Evolutionary conservation across 2,113 vertebrate species (phyloP).

Genomic region (Sterna hirundo): DNA sequence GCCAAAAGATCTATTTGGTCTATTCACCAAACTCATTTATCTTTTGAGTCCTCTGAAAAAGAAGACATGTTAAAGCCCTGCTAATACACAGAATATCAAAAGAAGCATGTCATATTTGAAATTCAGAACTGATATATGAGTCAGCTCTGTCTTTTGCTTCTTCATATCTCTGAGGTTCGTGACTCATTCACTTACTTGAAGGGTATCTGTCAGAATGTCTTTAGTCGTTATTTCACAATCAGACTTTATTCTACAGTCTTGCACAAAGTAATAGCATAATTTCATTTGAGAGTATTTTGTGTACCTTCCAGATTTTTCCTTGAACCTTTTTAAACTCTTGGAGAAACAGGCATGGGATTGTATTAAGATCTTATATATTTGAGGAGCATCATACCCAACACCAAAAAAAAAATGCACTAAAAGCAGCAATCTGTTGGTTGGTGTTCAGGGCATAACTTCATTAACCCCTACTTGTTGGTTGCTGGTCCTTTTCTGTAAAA

Average conservation of each 20-base stretch:
- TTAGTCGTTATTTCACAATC: background rate
- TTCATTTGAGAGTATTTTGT: background rate
- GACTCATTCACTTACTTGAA: conserved; percentile 5
- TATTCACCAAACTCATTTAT: background rate
- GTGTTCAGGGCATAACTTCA: background rate
- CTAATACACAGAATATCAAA: background rate
- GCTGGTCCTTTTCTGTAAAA: background rate
- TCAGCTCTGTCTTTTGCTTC: conserved; percentile 10
- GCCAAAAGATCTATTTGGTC: background rate
- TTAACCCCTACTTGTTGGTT: background rate
- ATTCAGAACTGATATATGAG: background rate
- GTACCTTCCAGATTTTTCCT: background rate
- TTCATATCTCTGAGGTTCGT: background rate
- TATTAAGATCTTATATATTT: background rate
- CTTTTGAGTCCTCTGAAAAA: background rate
- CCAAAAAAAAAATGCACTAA: background rate
- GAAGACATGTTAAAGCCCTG: background rate
- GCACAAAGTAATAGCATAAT: background rate
- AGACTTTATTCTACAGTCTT: background rate
- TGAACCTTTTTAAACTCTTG: background rate
- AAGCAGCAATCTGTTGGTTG: background rate
- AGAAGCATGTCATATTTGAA: background rate
- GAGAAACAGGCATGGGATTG: background rate
- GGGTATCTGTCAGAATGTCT: background rate
- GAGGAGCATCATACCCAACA: background rate